A percentile compares a stretch with the other conserved stretches of the same genome.
Conservation (phyloP, 2,888 invertebrate species). For the Oeneis ivallda region DNA sequence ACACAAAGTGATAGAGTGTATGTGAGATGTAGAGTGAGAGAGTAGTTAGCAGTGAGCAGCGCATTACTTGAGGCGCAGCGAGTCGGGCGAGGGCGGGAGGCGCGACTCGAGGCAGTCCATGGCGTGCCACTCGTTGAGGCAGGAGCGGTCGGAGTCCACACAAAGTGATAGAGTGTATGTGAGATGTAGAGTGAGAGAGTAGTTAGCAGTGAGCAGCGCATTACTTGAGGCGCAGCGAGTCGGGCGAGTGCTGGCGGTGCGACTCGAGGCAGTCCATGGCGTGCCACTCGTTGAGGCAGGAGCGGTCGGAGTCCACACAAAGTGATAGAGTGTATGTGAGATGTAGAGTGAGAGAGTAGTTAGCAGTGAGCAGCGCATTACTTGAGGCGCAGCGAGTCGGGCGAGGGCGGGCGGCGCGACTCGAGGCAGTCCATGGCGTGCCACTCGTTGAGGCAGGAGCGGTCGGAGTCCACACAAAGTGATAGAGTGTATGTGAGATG, state of each 20-base stretch:
- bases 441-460: background rate
- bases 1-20: too few relatives aligned
- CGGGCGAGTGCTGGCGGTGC: background rate
- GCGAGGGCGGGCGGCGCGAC: constrained; percentile 1
- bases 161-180: too few relatives aligned
- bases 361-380: background rate
- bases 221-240: background rate
- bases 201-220: too few relatives aligned
- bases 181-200: too few relatives aligned
- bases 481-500: too few relatives aligned
- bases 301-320: too few relatives aligned
- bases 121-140: background rate
- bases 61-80: background rate
- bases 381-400: background rate
- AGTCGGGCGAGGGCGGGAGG: background rate
- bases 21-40: too few relatives aligned
- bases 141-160: too few relatives aligned
- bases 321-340: too few relatives aligned
- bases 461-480: too few relatives aligned
- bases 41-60: too few relatives aligned
- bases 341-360: too few relatives aligned
- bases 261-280: constrained; percentile 1
- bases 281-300: background rate
- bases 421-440: constrained; percentile 1
- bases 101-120: constrained; percentile 1